Conservation (phyloP, 1,140 invertebrate genomes). For the Antheraea mylitta region DNA sequence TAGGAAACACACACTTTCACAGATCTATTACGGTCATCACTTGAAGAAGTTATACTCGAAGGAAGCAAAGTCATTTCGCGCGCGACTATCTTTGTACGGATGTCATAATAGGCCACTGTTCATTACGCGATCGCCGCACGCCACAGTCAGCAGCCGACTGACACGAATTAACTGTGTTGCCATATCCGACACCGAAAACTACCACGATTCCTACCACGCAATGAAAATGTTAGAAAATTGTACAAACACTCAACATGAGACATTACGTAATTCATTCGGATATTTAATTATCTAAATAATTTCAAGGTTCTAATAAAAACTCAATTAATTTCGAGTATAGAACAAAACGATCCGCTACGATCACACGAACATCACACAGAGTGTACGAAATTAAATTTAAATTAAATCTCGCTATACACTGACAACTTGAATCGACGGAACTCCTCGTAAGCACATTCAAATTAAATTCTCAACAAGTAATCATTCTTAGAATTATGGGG, state of each 20-base stretch:
- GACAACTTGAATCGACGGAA: constrained; percentile 7
- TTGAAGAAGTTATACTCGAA: constrained; percentile 26
- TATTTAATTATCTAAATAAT: too few species aligned
- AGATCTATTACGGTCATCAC: constrained; percentile 37
- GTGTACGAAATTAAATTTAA: not conserved
- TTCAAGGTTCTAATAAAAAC: not conserved
- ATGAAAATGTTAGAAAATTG: constrained; percentile 1
- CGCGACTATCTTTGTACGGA: constrained; percentile 28
- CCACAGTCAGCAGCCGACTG: constrained; percentile 53
- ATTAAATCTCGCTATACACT: not conserved
- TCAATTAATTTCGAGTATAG: not conserved
- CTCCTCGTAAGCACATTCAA: constrained; percentile 25
- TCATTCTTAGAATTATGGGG: constrained; percentile 51
- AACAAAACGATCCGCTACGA: not conserved
- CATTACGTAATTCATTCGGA: too few species aligned
- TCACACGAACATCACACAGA: not conserved
- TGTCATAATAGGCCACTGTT: constrained; percentile 41
- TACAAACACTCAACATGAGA: not conserved
- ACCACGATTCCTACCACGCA: constrained; percentile 35
- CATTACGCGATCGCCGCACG: constrained; percentile 47
- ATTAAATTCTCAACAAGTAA: constrained; percentile 35
- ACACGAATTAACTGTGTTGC: constrained; percentile 38
- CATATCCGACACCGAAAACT: constrained; percentile 20
- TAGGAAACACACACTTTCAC: constrained; percentile 47
- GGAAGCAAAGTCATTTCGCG: constrained; percentile 51